Evolutionary conservation across 2,113 vertebrate genomes (phyloP), one percentile per base, ranked within the genome.

Genomic region (Eulemur rufifrons): DNA sequence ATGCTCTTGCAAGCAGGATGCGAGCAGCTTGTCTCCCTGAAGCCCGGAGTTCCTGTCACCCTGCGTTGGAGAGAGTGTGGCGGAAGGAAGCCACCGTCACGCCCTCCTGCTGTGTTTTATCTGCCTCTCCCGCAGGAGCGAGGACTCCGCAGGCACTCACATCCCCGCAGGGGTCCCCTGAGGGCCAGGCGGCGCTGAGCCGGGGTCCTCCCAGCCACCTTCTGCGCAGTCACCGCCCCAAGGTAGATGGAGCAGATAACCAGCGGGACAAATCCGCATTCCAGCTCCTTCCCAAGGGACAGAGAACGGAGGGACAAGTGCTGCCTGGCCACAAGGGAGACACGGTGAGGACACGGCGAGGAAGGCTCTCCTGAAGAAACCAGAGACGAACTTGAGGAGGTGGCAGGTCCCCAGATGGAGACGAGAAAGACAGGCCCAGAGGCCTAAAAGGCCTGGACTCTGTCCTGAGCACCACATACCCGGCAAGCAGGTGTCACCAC

Each of bases 261-360:
- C 1, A 18, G 20, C 42, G 45, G 3, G 1, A 9, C 52, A 18
- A 18, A 54, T 54, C 52, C 21, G 2, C 37, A 50, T 13, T 90
- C 94, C 29, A 83, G 69, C 14, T 73, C 23, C 23, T 45, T 18
- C 85, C 45, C 66, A 45, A 32, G 82, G n/a, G 82, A 29, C 25
- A 0, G 10, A 18, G 42, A 25, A 27, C 21, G 39, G 6, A 54
- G 61, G 34, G 34, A 20, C 5, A 0, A 5, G 14, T 4, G 10
- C 27, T 25, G 23, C 37, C 76, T 32, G 20, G 1, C 0, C 20
- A 15, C 4, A 6, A 78, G 29, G 52, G 45, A 34, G 52, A 3
- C 50, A n/a, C 12, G 0, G 0, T 0, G 18, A 34, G 15, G 52
- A 3, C 50, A n/a, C 9, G 0, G 0, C 0, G 14, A 32, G 17